Conservation (phyloP, 2,113 vertebrate genomes). For the Telmatochromis brichardi region DNA sequence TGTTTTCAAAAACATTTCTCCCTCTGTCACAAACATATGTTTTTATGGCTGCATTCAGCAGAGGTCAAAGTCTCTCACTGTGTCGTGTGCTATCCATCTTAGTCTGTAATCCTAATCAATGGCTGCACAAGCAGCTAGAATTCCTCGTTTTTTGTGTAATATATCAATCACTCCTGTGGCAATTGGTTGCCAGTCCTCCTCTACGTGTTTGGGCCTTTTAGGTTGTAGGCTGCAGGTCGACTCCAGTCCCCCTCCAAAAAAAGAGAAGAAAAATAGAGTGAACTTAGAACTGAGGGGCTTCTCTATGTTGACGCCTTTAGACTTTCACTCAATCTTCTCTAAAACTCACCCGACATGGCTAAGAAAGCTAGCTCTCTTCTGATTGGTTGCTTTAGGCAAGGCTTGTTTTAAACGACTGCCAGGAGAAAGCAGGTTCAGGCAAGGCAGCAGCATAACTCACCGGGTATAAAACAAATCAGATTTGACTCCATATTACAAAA, state of each 20-base stretch:
- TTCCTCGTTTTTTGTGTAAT: neutral
- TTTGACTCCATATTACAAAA: neutral
- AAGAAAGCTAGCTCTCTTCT: neutral
- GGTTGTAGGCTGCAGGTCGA: neutral
- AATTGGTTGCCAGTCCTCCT: neutral
- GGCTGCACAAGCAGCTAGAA: neutral
- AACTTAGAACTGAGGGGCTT: neutral
- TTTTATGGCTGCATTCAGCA: neutral
- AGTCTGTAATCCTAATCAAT: neutral
- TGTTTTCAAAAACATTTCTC: neutral
- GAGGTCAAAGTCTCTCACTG: neutral
- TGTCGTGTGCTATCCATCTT: neutral
- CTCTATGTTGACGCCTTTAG: neutral
- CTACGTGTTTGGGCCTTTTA: neutral
- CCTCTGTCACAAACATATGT: neutral
- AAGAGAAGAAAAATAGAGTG: neutral
- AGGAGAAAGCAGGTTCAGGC: slow-evolving; percentile 39
- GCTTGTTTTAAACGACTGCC: slow-evolving; percentile 9
- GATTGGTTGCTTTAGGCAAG: slow-evolving; percentile 11
- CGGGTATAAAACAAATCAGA: neutral
- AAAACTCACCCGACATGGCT: neutral
- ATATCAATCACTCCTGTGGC: neutral
- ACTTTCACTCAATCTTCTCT: neutral
- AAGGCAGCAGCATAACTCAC: slow-evolving; percentile 8
- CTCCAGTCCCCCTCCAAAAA: neutral